These are phyloP conservation scores for Scophthalmus maximus DNA, from an alignment of 2,113 vertebrate genomes.

Conservation along the genomic window DNA sequence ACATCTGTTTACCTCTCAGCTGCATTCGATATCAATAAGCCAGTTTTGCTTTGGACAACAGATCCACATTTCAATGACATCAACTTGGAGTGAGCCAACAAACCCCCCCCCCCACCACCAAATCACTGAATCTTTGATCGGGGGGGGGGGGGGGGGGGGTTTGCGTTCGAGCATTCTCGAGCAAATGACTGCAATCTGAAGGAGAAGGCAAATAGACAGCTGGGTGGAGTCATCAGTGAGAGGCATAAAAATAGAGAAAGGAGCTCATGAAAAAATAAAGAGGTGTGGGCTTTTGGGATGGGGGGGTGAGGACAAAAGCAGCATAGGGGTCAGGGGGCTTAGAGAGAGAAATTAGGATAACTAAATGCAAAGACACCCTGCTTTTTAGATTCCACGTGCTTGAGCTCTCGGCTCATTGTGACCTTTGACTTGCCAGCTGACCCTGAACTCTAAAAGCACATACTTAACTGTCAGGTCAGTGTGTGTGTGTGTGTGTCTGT, in stretches of 20 bases:
- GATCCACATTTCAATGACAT: too few species aligned
- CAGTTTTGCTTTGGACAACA: constrained; percentile 18
- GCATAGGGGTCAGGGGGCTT: too few species aligned
- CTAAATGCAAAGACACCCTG: constrained; percentile 33
- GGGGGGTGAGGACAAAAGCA: constrained; percentile 51
- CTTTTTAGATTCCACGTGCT: constrained; percentile 49
- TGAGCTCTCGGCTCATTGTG: constrained; percentile 54
- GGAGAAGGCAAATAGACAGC: constrained; percentile 18
- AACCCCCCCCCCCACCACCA: too few species aligned
- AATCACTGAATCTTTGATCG: constrained; percentile 25
- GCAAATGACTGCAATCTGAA: background rate
- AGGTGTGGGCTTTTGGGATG: background rate
- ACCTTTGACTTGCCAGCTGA: constrained; percentile 70
- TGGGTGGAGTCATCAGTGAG: constrained; percentile 47
- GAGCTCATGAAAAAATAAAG: constrained; percentile 56
- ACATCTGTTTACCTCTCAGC: constrained; percentile 21
- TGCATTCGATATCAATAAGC: constrained; percentile 57
- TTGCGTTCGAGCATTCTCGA: background rate
- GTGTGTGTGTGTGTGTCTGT: constrained; percentile 16
- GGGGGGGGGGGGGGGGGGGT: background rate
- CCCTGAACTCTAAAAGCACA: constrained; percentile 71
- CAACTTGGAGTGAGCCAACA: too few species aligned
- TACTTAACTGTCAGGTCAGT: constrained; percentile 69
- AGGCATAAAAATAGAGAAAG: constrained; percentile 40
- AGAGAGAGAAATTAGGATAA: background rate